Base-by-base conservation (phyloP, 2,113 vertebrate genomes). In the Prunella himalayana region DNA sequence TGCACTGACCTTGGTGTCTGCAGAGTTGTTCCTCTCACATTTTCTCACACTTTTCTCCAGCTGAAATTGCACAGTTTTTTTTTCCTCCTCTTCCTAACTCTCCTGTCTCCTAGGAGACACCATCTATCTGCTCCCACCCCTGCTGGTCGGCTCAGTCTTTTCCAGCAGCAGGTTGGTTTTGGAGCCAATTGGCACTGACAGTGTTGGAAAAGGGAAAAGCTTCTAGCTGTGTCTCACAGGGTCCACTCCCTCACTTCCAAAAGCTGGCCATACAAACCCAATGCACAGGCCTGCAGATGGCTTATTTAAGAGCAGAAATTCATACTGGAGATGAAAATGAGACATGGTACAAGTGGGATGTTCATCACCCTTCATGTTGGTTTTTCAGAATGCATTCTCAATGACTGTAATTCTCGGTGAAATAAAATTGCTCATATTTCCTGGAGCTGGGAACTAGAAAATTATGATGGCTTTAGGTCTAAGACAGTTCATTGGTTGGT, bases 141-240 rank as follows among this genome's bases (percentile, higher is more conserved):
- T 2, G 1, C 50, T 61, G 35, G 7, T 18, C 8, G 6, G 35
- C 35, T 56, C 2, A 0, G 35, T 33, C 30, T 37, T 86, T 39
- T 53, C 68, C 41, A 42, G 45, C 3, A 17, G 13, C 0, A 0
- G 7, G 18, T 42, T 25, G 11, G 3, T 28, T 65, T 68, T 86
- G 60, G 53, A 49, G 13, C 25, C 3, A 3, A 1, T 7, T 66
- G 35, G 9, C 11, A 12, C 4, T 42, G 35, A 6, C 13, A 66
- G 0, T 1, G 0, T 7, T 11, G 11, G 41, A 86, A 60, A 80
- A 33, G 7, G 9, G 9, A 10, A 73, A 69, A 56, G 6, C 19
- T 69, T 39, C 31, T 22, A 12, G 3, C 23, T 31, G 13, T 20
- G 30, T 63, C 33, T 56, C 37, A n/a, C 33, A 31, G 35, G 44